Evolutionary conservation across 2,797 vertebrate genomes (phyloP), one percentile per base, ranked within the genome.

Genomic region (Periophthalmus magnuspinnatus): DNA sequence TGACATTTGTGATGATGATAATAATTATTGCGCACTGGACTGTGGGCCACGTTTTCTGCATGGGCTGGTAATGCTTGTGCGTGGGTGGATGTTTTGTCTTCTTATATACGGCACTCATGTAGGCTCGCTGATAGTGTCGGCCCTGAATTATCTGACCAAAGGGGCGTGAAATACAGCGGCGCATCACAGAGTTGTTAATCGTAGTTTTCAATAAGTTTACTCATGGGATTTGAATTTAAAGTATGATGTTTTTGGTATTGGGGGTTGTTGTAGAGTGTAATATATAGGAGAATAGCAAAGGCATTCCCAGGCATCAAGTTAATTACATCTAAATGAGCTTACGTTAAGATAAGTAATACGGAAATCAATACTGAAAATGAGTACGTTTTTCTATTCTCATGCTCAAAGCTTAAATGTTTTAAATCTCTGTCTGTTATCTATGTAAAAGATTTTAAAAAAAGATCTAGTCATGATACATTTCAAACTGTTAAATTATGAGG

Each of bases 1-100:
- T 79, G 68, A 73, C 65, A 74, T 67, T 74, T 74, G 75, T 80
- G 75, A 80, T 81, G 34, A 71, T 79, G 34, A 71, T 79, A 58
- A 78, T 86, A 77, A 86, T 78, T 75, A 81, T 68, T 56, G 68
- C 69, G 74, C 34, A 1, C 67, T 54, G 52, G 50, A 54, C 66
- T 70, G 59, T 41, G 45, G 69, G 65, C 62, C 59, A 17, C 57
- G 68, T 82, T 81, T 81, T 79, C 70, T 79, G 61, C 77, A 72
- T 79, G 69, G 64, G 63, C 56, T 76, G 69, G 65, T 71, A 34
- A 66, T 79, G 57, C 62, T 50, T 50, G 56, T 70, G 21, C 75
- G 78, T 77, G 68, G 69, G 70, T 70, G 74, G 63, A 36, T 16
- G 22, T 65, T 60, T 59, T 74, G 66, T 14, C 16, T 55, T 55